These are phyloP conservation scores for Chlamydotis undulata DNA, from an alignment of 2,113 vertebrate genomes.

Conservation along the genomic window DNA sequence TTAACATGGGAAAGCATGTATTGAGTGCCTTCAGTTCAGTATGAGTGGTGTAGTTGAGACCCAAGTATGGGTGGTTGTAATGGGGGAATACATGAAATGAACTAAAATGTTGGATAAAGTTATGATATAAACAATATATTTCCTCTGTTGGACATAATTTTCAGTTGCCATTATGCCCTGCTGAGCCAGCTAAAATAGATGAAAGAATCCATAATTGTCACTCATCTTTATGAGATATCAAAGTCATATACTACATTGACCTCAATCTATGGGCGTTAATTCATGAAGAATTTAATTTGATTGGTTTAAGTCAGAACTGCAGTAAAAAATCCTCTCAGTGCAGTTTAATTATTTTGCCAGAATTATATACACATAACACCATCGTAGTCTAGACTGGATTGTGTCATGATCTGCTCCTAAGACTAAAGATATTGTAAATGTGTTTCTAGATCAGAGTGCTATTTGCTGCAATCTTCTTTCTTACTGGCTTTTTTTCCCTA, in stretches of 20 bases:
- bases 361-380: neutral
- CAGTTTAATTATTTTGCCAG: constrained; percentile 1
- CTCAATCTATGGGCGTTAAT: neutral
- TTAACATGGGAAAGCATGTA: neutral
- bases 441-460: neutral
- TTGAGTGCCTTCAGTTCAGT: neutral
- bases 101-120: neutral
- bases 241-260: neutral
- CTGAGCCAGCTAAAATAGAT: neutral
- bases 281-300: constrained; percentile 23
- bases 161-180: neutral
- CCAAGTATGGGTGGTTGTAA: neutral
- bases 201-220: neutral
- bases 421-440: neutral
- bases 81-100: neutral
- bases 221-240: neutral
- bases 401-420: neutral
- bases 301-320: neutral
- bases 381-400: neutral
- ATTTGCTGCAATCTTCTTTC: neutral
- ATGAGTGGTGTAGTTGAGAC: neutral
- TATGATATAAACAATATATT: neutral
- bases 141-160: neutral
- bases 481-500: neutral
- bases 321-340: neutral